Evolutionary conservation across 2,888 invertebrate species (phyloP).

Genomic region (Tolmerus cingulatus): DNA sequence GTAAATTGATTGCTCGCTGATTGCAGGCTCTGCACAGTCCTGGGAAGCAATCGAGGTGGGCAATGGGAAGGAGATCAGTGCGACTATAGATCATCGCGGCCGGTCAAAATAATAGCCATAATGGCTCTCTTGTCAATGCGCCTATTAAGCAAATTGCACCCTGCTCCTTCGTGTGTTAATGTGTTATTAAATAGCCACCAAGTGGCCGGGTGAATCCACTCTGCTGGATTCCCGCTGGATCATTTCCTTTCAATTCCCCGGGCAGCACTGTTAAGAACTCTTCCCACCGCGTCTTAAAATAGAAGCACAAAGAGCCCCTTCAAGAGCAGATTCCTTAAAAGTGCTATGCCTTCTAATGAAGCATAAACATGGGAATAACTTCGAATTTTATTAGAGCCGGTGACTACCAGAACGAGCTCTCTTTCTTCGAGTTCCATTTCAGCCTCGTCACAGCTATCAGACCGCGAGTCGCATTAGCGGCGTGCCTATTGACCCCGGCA

Average conservation of each 20-base stretch:
- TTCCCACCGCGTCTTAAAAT: background rate
- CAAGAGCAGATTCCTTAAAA: constrained; percentile 26
- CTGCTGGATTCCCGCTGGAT: background rate
- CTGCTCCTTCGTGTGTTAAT: background rate
- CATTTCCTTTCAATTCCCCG: background rate
- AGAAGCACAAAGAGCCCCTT: background rate
- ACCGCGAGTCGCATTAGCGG: background rate
- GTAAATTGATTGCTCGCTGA: background rate
- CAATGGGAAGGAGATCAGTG: background rate
- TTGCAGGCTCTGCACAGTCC: background rate
- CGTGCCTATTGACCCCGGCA: constrained; percentile 14
- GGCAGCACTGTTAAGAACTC: background rate
- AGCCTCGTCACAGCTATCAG: constrained; percentile 16
- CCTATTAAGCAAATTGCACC: background rate
- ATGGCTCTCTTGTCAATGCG: background rate
- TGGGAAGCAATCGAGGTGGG: background rate
- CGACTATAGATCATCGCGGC: background rate
- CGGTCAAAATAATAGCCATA: background rate
- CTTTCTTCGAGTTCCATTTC: background rate
- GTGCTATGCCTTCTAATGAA: constrained; percentile 31
- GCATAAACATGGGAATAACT: constrained; percentile 33
- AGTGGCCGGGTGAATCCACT: background rate
- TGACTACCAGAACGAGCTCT: constrained; percentile 26
- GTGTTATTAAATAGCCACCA: background rate
- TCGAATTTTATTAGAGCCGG: background rate